These are phyloP conservation scores for Ciconia boyciana DNA, from an alignment of 2,113 vertebrate genomes.

Conservation along the genomic window DNA sequence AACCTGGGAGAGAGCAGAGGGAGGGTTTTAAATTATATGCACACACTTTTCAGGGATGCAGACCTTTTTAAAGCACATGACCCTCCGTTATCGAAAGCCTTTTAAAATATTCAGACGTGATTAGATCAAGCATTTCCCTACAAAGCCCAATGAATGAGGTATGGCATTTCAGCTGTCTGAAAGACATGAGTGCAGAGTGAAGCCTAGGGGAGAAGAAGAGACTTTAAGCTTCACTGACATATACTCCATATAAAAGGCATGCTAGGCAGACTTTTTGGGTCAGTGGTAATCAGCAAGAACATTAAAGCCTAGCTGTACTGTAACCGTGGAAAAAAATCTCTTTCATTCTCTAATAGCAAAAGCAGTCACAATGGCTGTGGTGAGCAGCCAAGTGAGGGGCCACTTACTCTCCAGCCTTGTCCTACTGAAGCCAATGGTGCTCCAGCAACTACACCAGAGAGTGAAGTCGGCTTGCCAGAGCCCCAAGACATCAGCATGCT, in stretches of 20 bases:
- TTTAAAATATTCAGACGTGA: slow-evolving; percentile 63
- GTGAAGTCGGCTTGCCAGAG: not conserved
- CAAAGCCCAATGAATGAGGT: slow-evolving; percentile 35
- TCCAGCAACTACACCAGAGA: not conserved
- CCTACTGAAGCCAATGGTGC: not conserved
- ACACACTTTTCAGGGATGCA: not conserved
- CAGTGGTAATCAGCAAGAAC: slow-evolving; percentile 64
- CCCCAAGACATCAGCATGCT: not conserved
- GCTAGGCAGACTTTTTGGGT: slow-evolving; percentile 66
- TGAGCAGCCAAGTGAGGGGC: slow-evolving; percentile 31
- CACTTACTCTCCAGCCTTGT: not conserved
- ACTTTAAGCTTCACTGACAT: slow-evolving; percentile 66
- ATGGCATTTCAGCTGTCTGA: slow-evolving; percentile 63
- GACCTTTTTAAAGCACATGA: slow-evolving; percentile 17
- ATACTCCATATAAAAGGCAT: slow-evolving; percentile 55
- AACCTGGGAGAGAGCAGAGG: not conserved
- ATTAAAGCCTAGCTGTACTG: slow-evolving; percentile 52
- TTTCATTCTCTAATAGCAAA: slow-evolving; percentile 40
- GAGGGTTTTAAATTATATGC: not conserved
- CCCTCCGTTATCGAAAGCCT: not conserved
- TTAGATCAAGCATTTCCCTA: slow-evolving; percentile 58
- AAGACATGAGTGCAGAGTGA: slow-evolving; percentile 47
- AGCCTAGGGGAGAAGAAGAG: slow-evolving; percentile 60
- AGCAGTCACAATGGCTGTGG: slow-evolving; percentile 2
- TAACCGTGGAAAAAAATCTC: slow-evolving; percentile 30